Conservation (phyloP, 2,113 vertebrate genomes). For the Dromiciops gliroides region DNA sequence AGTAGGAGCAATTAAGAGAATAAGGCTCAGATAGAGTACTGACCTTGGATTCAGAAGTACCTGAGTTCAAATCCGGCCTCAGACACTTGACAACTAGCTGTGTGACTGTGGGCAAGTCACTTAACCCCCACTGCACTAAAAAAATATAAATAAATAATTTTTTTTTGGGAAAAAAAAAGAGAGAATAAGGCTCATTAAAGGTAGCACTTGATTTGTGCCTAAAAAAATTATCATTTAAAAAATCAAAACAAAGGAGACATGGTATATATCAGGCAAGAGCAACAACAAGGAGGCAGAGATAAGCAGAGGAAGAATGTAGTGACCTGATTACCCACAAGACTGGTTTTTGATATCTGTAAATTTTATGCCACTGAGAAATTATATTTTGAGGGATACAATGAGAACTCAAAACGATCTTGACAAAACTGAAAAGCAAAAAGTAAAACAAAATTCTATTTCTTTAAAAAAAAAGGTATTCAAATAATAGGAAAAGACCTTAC, state of each 20-base stretch:
- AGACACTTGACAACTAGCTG: no score
- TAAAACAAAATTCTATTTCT: neutral
- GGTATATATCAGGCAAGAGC: neutral
- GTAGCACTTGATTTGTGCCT: neutral
- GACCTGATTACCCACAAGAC: neutral
- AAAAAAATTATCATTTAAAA: neutral
- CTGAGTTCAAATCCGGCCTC: no score
- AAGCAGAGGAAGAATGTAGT: neutral
- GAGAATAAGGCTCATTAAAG: neutral
- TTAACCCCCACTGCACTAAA: no score
- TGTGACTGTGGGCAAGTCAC: no score
- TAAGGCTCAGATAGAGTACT: no score
- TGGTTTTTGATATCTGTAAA: neutral
- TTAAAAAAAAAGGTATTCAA: neutral
- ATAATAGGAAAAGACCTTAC: neutral
- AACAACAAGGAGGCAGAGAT: neutral
- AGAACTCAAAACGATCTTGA: neutral
- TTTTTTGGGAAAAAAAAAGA: no score
- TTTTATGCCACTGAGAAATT: neutral
- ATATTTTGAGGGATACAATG: neutral
- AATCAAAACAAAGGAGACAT: neutral
- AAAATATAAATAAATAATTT: no score
- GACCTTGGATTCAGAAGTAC: no score
- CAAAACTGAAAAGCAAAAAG: neutral
- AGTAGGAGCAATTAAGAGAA: neutral